Conservation (phyloP, 2,888 invertebrate genomes). For the Minunthozetes semirufus region DNA sequence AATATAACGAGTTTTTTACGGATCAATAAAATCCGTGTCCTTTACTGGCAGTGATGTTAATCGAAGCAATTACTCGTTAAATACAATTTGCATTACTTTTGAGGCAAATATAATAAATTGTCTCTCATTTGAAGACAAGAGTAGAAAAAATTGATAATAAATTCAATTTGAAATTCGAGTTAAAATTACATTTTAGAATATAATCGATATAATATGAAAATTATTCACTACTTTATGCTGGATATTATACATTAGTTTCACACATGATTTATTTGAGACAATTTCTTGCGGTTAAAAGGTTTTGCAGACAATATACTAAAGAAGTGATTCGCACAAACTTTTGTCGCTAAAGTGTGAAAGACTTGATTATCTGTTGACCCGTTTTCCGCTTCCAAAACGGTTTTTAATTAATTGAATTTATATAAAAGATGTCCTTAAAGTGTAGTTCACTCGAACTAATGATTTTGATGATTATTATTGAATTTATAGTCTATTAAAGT, state of each 20-base stretch:
- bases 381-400: not conserved
- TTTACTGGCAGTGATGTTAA: conserved; percentile 21
- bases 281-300: not conserved
- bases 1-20: conserved; percentile 16
- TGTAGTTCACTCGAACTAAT: conserved; percentile 15
- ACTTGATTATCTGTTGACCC: not conserved
- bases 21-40: conserved; percentile 6
- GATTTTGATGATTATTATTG: not conserved
- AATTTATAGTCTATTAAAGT: not conserved
- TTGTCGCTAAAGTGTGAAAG: not conserved
- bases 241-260: not conserved
- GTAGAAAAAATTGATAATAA: not conserved
- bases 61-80: conserved; percentile 25
- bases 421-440: conserved; percentile 7
- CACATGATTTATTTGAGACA: no score
- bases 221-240: not conserved
- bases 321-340: not conserved
- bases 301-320: not conserved
- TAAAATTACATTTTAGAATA: no score
- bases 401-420: conserved; percentile 11
- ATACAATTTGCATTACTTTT: not conserved
- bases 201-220: not conserved
- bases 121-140: not conserved
- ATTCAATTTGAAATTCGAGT: not conserved
- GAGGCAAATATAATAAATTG: not conserved